These are phyloP conservation scores for Lepidurus couesii DNA, from an alignment of 1,140 invertebrate genomes.

Conservation along the genomic window DNA sequence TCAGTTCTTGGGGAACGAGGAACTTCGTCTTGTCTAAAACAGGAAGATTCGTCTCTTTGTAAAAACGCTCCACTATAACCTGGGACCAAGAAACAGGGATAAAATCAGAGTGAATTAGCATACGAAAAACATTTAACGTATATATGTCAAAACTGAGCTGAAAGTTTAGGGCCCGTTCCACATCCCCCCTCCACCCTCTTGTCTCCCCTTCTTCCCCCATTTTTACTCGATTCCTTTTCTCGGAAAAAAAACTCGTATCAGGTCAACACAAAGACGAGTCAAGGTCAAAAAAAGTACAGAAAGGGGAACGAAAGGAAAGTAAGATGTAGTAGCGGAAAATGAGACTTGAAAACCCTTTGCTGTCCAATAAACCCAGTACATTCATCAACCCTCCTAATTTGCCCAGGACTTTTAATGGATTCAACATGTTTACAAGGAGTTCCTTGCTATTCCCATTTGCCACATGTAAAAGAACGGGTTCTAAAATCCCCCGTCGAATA, in stretches of 20 bases:
- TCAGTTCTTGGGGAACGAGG: conserved; percentile 70
- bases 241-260: not conserved
- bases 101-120: conserved; percentile 16
- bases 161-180: not conserved
- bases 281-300: not conserved
- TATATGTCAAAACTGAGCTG: not conserved
- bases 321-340: not conserved
- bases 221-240: not conserved
- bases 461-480: too few relatives aligned
- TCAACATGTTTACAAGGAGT: too few relatives aligned
- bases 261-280: not conserved
- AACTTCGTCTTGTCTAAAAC: conserved; percentile 68
- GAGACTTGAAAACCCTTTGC: not conserved
- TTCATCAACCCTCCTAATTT: too few relatives aligned
- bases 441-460: too few relatives aligned
- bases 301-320: not conserved
- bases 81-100: conserved; percentile 41
- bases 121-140: conserved; percentile 24
- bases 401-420: too few relatives aligned
- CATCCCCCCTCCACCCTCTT: not conserved
- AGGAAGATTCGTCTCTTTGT: conserved; percentile 61
- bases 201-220: not conserved
- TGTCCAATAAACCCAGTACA: too few relatives aligned
- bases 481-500: too few relatives aligned
- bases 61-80: conserved; percentile 66